Conservation (phyloP, 2,113 vertebrate species). For the Circaetus cinerascens region DNA sequence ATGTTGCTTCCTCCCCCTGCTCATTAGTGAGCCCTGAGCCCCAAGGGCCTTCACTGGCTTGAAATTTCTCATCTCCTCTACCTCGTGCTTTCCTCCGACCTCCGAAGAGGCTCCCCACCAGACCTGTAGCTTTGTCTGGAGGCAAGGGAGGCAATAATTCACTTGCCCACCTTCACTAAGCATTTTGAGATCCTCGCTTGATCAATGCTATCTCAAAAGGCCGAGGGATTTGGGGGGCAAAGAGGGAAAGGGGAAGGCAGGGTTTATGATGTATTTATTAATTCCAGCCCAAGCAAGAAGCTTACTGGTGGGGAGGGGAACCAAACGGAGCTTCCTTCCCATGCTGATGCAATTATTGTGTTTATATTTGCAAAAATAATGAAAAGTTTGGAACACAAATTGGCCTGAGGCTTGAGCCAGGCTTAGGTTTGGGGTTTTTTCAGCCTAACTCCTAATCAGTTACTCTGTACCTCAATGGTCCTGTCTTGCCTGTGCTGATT, state of each 20-base stretch:
- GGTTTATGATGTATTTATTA: conserved; percentile 18
- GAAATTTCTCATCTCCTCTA: neutral
- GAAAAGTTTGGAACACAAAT: neutral
- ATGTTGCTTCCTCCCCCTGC: neutral
- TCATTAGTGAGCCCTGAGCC: neutral
- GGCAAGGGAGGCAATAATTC: neutral
- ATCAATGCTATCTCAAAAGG: neutral
- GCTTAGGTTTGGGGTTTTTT: neutral
- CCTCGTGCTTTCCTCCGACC: neutral
- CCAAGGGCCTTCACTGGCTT: neutral
- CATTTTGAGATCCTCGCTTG: neutral
- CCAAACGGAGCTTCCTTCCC: neutral
- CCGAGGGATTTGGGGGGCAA: neutral
- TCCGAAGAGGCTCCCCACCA: rapidly evolving
- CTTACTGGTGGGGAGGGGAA: neutral
- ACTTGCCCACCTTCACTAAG: neutral
- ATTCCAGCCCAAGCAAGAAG: neutral
- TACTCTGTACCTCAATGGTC: neutral
- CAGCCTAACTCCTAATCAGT: neutral
- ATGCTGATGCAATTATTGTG: neutral
- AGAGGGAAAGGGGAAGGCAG: neutral
- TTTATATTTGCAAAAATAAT: conserved; percentile 25
- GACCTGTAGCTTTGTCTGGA: neutral
- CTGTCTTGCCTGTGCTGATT: neutral
- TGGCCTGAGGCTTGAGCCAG: neutral